Evolutionary conservation across 2,888 invertebrate species (phyloP), one percentile per base, ranked within the genome.

Genomic region (Eristalinus aeneus): DNA sequence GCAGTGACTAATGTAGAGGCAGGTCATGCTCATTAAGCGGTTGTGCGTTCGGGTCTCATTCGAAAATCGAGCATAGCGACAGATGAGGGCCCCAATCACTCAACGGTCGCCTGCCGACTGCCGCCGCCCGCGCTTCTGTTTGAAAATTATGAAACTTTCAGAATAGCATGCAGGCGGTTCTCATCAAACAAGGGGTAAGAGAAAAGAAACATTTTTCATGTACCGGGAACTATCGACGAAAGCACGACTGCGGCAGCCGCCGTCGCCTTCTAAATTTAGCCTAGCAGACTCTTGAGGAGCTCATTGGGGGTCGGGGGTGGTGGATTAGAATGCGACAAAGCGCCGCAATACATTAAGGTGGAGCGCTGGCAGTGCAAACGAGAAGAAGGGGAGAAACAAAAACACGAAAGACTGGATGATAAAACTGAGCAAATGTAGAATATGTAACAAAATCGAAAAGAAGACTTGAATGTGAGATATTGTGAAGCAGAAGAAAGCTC

Each of bases 21-120:
- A 85, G 85, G 85, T 85, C 85, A 85, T 72, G 85, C 81, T 76
- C 81, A 80, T 80, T 79, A 69, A 16, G 16, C 46, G 46, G 16
- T n/a, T 46, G 8, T 16, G 16, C 16, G 46, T 46, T 46, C n/a
- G 39, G 39, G 39, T n/a, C 12, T 39, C 39, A 39, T n/a, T 16
- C 46, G 16, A n/a, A n/a, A 46, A 46, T 1, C 46, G 16, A 16
- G 46, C 46, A 46, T 46, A 46, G 46, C 16, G 46, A 46, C 46
- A 46, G 46, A 46, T 16, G 46, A 16, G 46, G n/a, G 46, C 16
- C 46, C 46, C 46, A n/a, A 16, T 46, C 46, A 46, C 46, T 46
- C 46, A 2, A 8, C 16, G 8, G 16, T 8, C n/a, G n/a, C n/a
- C 16, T 16, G 16, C 46, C 16, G 27, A 27, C n/a, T n/a, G 27